These are phyloP conservation scores for Chloroceryle aenea DNA, from an alignment of 2,113 vertebrate genomes.

Conservation along the genomic window DNA sequence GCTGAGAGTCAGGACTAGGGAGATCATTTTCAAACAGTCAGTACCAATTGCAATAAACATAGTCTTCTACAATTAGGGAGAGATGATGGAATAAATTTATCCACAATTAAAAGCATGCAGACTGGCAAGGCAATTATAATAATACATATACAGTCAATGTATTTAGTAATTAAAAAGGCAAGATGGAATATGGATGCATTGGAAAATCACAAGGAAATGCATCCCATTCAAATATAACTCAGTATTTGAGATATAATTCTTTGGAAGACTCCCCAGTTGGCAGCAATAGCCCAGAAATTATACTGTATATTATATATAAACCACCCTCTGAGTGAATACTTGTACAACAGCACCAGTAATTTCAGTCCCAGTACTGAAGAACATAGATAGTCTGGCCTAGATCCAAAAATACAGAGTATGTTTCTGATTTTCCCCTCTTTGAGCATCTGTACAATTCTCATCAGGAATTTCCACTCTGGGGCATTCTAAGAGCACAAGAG, in stretches of 20 bases:
- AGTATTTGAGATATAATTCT: slow-evolving; percentile 39
- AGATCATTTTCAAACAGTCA: slow-evolving; percentile 21
- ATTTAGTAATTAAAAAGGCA: slow-evolving; percentile 66
- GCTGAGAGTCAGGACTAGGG: background rate
- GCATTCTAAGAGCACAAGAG: slow-evolving; percentile 9
- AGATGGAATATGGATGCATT: slow-evolving; percentile 47
- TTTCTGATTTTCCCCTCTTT: background rate
- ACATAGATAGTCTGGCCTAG: slow-evolving; percentile 25
- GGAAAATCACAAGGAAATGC: slow-evolving; percentile 53
- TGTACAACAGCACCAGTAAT: slow-evolving; percentile 30
- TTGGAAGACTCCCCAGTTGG: slow-evolving; percentile 50
- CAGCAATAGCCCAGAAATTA: slow-evolving; percentile 55
- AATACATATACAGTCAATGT: slow-evolving; percentile 60
- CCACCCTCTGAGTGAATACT: slow-evolving; percentile 49
- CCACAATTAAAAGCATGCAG: slow-evolving; percentile 50
- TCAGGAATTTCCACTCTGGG: slow-evolving; percentile 8
- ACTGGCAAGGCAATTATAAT: slow-evolving; percentile 39
- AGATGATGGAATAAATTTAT: slow-evolving; percentile 44
- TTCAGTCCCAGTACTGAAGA: background rate
- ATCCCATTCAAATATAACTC: slow-evolving; percentile 50
- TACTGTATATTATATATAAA: slow-evolving; percentile 33
- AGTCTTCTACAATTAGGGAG: slow-evolving; percentile 37
- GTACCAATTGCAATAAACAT: slow-evolving; percentile 43
- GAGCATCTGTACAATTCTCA: slow-evolving; percentile 21
- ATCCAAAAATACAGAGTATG: background rate